Percentiles rank a stretch among this genome's conserved stretches.
phyloP scores from a whole-genome alignment of 2,797 vertebrate genomes.

The Gobio occitaniae region DNA sequence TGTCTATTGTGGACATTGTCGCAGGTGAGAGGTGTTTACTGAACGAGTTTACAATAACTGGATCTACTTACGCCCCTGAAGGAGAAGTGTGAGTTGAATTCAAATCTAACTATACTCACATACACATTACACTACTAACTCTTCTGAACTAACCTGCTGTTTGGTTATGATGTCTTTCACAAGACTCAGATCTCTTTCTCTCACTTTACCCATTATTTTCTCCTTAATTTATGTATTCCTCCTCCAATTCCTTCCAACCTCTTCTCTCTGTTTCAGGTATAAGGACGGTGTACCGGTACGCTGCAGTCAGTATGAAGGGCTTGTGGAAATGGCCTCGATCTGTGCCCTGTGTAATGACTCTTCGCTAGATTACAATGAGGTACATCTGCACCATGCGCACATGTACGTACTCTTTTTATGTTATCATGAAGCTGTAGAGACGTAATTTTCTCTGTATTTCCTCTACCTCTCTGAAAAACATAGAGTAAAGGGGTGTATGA shows the following conservation, averaged over 20 bases:
- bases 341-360: conserved; percentile 85
- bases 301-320: conserved; percentile 77
- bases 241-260: not conserved
- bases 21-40: conserved; percentile 73
- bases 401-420: not conserved
- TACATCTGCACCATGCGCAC: conserved; percentile 50
- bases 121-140: conserved; percentile 17
- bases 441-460: not conserved
- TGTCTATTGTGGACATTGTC: conserved; percentile 79
- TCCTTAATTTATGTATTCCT: conserved; percentile 8
- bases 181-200: not conserved
- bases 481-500: conserved; percentile 80
- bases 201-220: conserved; percentile 5
- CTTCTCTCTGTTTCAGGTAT: conserved; percentile 66
- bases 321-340: conserved; percentile 81
- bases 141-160: not conserved
- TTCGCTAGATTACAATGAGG: conserved; percentile 82
- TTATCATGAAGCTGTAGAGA: not conserved
- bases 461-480: not conserved
- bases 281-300: conserved; percentile 72
- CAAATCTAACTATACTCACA: conserved; percentile 58
- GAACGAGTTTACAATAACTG: conserved; percentile 81
- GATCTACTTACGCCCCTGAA: conserved; percentile 84
- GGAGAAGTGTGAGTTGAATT: conserved; percentile 83
- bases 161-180: conserved; percentile 16